These are phyloP conservation scores for Gasterosteus nipponicus DNA, from an alignment of 2,113 vertebrate species.

Conservation along the genomic window DNA sequence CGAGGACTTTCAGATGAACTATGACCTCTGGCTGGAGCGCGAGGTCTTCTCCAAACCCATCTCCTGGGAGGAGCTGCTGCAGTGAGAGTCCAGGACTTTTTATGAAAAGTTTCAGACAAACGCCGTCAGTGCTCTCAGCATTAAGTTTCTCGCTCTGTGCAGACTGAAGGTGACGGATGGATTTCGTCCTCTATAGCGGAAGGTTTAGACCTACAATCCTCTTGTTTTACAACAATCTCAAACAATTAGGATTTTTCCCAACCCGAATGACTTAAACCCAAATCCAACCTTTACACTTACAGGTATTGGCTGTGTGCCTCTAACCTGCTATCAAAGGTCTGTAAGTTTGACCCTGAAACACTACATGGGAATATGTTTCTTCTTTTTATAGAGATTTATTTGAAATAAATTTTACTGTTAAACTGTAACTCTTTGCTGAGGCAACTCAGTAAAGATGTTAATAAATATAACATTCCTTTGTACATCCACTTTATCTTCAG, in stretches of 20 bases:
- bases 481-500: constrained; percentile 22
- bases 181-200: constrained; percentile 6
- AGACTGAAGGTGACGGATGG: constrained; percentile 23
- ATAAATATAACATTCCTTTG: constrained; percentile 12
- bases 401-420: constrained; percentile 22
- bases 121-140: constrained; percentile 21
- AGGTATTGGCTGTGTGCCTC: constrained; percentile 47
- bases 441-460: constrained; percentile 1
- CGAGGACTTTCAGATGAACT: constrained; percentile 98
- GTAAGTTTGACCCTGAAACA: constrained; percentile 30
- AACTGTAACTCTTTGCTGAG: constrained; percentile 20
- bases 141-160: constrained; percentile 17
- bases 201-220: background rate
- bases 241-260: constrained; percentile 25
- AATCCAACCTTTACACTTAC: background rate
- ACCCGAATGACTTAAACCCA: constrained; percentile 11
- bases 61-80: constrained; percentile 97
- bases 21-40: constrained; percentile 97
- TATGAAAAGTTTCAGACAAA: constrained; percentile 16
- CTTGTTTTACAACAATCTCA: constrained; percentile 12
- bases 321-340: constrained; percentile 19
- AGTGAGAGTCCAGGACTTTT: constrained; percentile 76
- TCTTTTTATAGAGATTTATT: constrained; percentile 28
- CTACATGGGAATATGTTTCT: constrained; percentile 42
- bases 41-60: constrained; percentile 99